phyloP scores from a whole-genome alignment of 2,888 invertebrate genomes.

The Oscheius sp. region DNA sequence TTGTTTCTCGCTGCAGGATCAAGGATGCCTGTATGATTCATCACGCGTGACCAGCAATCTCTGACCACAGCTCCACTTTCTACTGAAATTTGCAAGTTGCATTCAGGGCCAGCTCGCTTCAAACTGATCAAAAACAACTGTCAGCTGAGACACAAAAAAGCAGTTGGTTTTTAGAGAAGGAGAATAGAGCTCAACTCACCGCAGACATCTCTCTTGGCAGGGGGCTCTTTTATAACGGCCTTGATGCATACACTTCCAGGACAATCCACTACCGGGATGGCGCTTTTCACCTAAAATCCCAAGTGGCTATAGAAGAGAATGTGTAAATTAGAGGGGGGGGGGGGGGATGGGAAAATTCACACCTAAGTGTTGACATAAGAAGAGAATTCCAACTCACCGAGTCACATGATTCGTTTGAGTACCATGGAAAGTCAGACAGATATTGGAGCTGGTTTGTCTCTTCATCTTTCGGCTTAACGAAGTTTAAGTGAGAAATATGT shows the following conservation, averaged over 20 bases:
- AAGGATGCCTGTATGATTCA: constrained; percentile 43
- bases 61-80: constrained; percentile 65
- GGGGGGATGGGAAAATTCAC: not conserved
- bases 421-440: constrained; percentile 56
- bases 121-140: not conserved
- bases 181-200: constrained; percentile 45
- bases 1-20: constrained; percentile 52
- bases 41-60: constrained; percentile 68
- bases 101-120: not conserved
- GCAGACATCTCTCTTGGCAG: constrained; percentile 63
- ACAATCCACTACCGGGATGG: constrained; percentile 63
- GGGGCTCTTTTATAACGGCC: constrained; percentile 64
- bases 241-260: constrained; percentile 64
- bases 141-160: not conserved
- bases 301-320: not conserved
- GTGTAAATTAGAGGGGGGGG: not conserved
- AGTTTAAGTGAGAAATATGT: not conserved
- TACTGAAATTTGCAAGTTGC: constrained; percentile 45
- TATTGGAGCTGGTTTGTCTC: constrained; percentile 55
- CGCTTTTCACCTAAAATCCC: constrained; percentile 46
- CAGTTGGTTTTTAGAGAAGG: not conserved
- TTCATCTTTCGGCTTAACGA: constrained; percentile 56
- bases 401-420: constrained; percentile 63
- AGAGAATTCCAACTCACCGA: constrained; percentile 36
- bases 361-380: not conserved